Conservation (phyloP, 1,140 invertebrate genomes). For the Proctacanthus coquilletti region DNA sequence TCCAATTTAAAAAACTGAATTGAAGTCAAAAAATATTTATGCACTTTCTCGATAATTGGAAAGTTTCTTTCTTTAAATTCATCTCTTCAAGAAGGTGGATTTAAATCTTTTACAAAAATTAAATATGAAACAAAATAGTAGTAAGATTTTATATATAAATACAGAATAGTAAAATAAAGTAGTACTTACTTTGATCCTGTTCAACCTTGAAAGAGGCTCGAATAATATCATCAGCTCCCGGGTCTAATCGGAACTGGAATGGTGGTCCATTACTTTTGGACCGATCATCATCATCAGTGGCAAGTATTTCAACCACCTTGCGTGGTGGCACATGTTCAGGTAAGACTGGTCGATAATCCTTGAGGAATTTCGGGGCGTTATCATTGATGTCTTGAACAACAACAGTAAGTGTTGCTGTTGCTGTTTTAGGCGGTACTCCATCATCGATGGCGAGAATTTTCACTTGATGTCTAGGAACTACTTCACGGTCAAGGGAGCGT, state of each 20-base stretch:
- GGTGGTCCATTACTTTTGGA: constrained; percentile 90
- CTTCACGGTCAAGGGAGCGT: constrained; percentile 72
- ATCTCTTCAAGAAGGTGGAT: no score
- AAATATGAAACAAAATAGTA: no score
- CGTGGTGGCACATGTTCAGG: constrained; percentile 77
- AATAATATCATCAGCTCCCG: constrained; percentile 82
- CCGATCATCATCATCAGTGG: constrained; percentile 87
- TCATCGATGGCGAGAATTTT: constrained; percentile 93
- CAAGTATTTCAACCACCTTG: constrained; percentile 84
- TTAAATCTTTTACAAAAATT: no score
- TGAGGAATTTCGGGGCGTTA: constrained; percentile 78
- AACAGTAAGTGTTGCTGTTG: constrained; percentile 87
- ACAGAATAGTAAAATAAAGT: no score
- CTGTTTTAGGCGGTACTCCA: constrained; percentile 83
- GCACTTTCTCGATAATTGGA: no score
- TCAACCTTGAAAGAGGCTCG: constrained; percentile 86
- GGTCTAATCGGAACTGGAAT: constrained; percentile 84
- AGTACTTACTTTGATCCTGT: constrained; percentile 74
- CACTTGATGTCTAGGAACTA: constrained; percentile 83
- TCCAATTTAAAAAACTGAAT: no score
- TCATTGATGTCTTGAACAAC: constrained; percentile 95
- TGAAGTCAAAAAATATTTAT: no score
- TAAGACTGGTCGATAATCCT: constrained; percentile 83
- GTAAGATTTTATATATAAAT: no score
- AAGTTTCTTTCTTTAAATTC: no score